Evolutionary conservation across 2,888 invertebrate species (phyloP), one percentile per base, ranked within the genome.

Genomic region (Ochropleura leucogaster): DNA sequence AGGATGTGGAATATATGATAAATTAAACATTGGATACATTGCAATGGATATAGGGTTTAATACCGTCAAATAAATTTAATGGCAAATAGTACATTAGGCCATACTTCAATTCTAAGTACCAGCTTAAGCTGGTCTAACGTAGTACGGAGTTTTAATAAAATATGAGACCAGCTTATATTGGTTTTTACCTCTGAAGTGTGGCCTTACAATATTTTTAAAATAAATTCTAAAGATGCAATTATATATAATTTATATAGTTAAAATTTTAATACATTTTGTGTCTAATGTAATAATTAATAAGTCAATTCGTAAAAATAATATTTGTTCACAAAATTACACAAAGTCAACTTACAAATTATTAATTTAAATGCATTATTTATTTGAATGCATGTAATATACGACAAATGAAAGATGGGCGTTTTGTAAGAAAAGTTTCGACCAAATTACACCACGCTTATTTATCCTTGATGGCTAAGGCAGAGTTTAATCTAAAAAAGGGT

Each of bases 1-100:
- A 83, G 16, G 49, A 62, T 64, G 65, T 68, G 70, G 53, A 75
- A 64, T 74, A 70, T 71, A 75, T 67, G 75, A 55, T 16, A 82
- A 82, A 69, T 71, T 47, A 75, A 79, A 64, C 18, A 62, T 60
- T 20, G 46, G 30, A 60, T 79, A 83, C 42, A 71, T 65, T 57
- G 18, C 2, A 44, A 71, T 20, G 30, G 5, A 30, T 67, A 76
- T 49, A 77, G 2, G 30, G 8, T 7, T 49, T 73, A 40, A 30
- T 47, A 40, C 46, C 10, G n/a, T 18, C 14, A 77, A 71, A 51
- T 64, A 71, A 71, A 64, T 46, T 57, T 64, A 57, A 57, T 70
- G 76, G 55, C 57, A 78, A 68, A 44, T 12, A 62, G 44, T 62
- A 62, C 44, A 62, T 12, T 4, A 44, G 7, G 20, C 12, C 44